These are phyloP conservation scores for Drosophila ogumai DNA, from an alignment of 1,140 invertebrate genomes.

Conservation along the genomic window DNA sequence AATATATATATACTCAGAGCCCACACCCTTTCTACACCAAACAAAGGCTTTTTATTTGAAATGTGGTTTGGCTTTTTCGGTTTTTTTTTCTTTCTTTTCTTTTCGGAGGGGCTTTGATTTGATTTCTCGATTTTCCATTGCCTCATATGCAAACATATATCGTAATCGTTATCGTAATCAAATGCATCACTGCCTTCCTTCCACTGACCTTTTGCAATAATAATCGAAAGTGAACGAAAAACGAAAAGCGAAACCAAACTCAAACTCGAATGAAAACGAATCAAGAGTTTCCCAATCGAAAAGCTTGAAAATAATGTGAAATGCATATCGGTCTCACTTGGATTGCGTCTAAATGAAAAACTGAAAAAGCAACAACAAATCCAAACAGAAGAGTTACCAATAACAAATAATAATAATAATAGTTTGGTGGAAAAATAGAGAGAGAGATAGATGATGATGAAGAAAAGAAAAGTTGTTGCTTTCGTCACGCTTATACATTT, in stretches of 20 bases:
- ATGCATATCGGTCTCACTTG: slow-evolving; percentile 64
- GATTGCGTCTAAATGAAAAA: slow-evolving; percentile 69
- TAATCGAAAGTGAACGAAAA: slow-evolving; percentile 64
- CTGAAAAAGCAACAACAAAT: neutral
- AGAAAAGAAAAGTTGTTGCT: slow-evolving; percentile 61
- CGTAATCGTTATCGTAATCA: slow-evolving; percentile 53
- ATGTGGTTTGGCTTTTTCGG: neutral
- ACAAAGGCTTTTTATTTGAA: slow-evolving; percentile 34
- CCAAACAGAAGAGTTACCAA: slow-evolving; percentile 44
- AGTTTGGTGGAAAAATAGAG: neutral
- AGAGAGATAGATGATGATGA: neutral
- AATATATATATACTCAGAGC: neutral
- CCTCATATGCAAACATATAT: slow-evolving; percentile 22
- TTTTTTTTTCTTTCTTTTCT: no score
- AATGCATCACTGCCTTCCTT: slow-evolving; percentile 52
- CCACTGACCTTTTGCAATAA: slow-evolving; percentile 74
- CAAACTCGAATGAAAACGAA: slow-evolving; percentile 19
- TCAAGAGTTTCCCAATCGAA: slow-evolving; percentile 44
- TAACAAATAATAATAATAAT: slow-evolving; percentile 24
- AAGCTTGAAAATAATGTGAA: slow-evolving; percentile 61
- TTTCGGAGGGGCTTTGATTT: neutral
- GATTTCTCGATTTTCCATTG: slow-evolving; percentile 8
- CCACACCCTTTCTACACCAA: slow-evolving; percentile 18
- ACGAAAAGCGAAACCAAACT: slow-evolving; percentile 22
- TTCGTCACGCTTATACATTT: slow-evolving; percentile 71